Evolutionary conservation across 2,888 invertebrate genomes (phyloP).

Genomic region (Tiliacea citrago): DNA sequence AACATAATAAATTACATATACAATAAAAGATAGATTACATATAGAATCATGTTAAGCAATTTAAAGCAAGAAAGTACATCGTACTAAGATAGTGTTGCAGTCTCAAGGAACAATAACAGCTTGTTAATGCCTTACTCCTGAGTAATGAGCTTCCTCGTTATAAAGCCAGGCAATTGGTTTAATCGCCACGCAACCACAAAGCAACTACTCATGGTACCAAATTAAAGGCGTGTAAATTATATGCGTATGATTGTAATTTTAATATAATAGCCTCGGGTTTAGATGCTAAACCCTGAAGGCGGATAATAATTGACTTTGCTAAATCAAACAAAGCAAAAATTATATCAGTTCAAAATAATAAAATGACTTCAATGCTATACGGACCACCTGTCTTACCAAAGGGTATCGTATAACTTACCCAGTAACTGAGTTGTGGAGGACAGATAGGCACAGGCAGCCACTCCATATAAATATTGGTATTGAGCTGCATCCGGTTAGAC

Average conservation of each 20-base stretch:
- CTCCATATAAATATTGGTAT: too few species aligned
- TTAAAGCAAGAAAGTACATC: constrained; percentile 43
- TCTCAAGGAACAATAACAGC: constrained; percentile 61
- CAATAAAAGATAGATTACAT: neutral
- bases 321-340: constrained; percentile 19
- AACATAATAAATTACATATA: neutral
- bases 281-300: constrained; percentile 23
- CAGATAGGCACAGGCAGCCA: too few species aligned
- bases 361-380: constrained; percentile 9
- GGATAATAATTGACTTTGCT: constrained; percentile 23
- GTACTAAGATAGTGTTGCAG: constrained; percentile 44
- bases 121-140: constrained; percentile 63
- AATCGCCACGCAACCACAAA: constrained; percentile 57
- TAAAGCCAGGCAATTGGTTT: constrained; percentile 63
- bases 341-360: constrained; percentile 19
- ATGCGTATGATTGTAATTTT: constrained; percentile 46
- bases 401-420: too few species aligned
- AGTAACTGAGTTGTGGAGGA: too few species aligned
- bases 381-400: too few species aligned
- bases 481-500: too few species aligned
- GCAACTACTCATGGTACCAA: constrained; percentile 50
- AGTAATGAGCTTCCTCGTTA: constrained; percentile 69
- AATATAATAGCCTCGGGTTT: constrained; percentile 37
- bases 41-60: constrained; percentile 17
- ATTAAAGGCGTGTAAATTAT: constrained; percentile 61